Evolutionary conservation across 2,888 invertebrate species (phyloP), one percentile per base, ranked within the genome.

Genomic region (Drosophila mayaguana): DNA sequence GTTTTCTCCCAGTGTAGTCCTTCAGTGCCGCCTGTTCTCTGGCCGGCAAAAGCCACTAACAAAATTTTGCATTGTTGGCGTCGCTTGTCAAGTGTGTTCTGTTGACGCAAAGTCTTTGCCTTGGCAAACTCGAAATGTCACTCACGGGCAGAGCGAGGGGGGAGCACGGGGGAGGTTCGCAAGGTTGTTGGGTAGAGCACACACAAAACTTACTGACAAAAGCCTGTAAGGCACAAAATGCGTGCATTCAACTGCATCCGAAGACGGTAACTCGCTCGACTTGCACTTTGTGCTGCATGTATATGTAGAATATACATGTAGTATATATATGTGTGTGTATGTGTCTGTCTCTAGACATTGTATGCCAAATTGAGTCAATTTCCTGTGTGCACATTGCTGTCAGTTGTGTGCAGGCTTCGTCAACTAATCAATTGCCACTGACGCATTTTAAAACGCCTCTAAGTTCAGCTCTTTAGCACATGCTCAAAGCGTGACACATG

Each of bases 341-440:
- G 28, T 50, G 57, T 66, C 18, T 56, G 61, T 53, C 64, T 61
- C 36, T 57, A 55, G 68, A 54, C 56, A 61, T 80, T 69, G 60
- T 80, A 57, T 66, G 54, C 54, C 65, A 80, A 87, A 87, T 84
- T 84, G 73, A 87, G 78, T 87, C 87, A 75, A 82, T 84, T 87
- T 87, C 87, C 82, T 60, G 66, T 67, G 59, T 63, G 71, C 50
- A 40, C 64, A 64, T 45, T 48, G 61, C 40, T 62, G 57, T 60
- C 62, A 46, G 55, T 46, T 64, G 60, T 64, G 75, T 72, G 72
- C 67, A 76, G 61, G 60, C 68, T 72, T 65, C 73, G 57, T 69
- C 77, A 64, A 70, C 78, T 70, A 78, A 78, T 77, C 77, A 73
- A 73, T 77, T 77, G 69, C 59, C 60, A 63, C 59, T 36, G 60